Conservation (phyloP, 2,888 invertebrate species). For the Eupithecia abbreviata region DNA sequence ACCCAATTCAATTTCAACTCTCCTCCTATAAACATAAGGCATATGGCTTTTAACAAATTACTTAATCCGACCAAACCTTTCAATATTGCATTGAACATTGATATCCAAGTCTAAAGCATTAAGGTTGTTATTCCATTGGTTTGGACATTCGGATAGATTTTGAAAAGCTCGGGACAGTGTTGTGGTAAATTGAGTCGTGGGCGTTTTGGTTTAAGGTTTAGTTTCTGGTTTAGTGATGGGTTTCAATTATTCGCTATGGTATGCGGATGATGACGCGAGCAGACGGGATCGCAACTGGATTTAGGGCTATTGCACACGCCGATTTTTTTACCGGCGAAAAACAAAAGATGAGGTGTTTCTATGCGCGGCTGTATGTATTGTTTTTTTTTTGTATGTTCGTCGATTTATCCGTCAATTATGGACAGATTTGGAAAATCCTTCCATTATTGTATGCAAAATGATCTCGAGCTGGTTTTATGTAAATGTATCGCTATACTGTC, state of each 20-base stretch:
- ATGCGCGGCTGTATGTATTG: too few relatives aligned
- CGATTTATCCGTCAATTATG: too few relatives aligned
- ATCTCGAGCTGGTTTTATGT: too few relatives aligned
- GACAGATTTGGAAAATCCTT: too few relatives aligned
- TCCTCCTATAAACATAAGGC: conserved; percentile 16
- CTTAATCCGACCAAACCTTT: conserved; percentile 22
- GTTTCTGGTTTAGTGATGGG: conserved; percentile 20
- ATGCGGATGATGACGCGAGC: conserved; percentile 29
- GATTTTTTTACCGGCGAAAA: neutral
- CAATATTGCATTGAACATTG: conserved; percentile 15
- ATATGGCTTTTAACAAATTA: conserved; percentile 21
- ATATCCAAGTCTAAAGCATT: neutral
- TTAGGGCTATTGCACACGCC: neutral
- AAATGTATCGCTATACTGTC: too few relatives aligned
- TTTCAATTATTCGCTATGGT: conserved; percentile 33
- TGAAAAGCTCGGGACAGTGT: conserved; percentile 4
- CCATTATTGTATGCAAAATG: too few relatives aligned
- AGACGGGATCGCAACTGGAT: conserved; percentile 20
- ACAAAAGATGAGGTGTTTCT: too few relatives aligned
- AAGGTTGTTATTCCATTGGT: conserved; percentile 19
- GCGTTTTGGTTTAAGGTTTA: conserved; percentile 18
- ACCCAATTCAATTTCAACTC: conserved; percentile 25
- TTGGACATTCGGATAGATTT: conserved; percentile 5
- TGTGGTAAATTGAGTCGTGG: conserved; percentile 28
- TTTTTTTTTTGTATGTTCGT: too few relatives aligned